Evolutionary conservation across 2,797 vertebrate genomes (phyloP).

Genomic region (Labeo calbasu): DNA sequence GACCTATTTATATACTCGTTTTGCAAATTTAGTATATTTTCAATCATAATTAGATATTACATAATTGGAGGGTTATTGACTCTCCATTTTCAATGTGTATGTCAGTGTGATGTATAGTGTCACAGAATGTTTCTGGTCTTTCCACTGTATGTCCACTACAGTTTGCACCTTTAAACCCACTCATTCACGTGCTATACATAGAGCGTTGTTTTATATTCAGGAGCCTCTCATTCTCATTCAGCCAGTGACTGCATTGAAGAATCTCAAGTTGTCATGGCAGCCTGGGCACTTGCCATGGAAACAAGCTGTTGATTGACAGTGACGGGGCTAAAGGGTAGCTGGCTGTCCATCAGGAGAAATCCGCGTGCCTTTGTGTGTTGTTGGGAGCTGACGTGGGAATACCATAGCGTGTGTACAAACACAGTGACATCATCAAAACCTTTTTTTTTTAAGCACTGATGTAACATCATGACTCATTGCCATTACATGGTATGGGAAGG

Average conservation of each 20-base stretch:
- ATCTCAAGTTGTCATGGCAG: constrained; percentile 63
- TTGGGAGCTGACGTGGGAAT: constrained; percentile 54
- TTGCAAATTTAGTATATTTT: not conserved
- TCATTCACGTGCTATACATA: constrained; percentile 1
- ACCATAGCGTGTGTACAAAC: constrained; percentile 26
- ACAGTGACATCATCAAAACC: not conserved
- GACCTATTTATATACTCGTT: not conserved
- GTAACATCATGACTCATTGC: not conserved
- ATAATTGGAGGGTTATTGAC: not conserved
- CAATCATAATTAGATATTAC: not conserved
- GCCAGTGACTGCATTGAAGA: constrained; percentile 55
- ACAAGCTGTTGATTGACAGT: constrained; percentile 60
- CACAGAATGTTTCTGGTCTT: not conserved
- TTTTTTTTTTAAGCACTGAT: not conserved
- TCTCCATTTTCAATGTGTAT: not conserved
- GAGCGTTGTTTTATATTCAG: constrained; percentile 4
- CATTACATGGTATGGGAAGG: not conserved
- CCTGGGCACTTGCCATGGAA: constrained; percentile 56
- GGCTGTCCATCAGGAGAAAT: constrained; percentile 60
- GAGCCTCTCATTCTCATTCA: constrained; percentile 51
- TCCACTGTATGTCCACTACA: not conserved
- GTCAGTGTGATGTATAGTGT: not conserved
- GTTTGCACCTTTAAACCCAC: not conserved
- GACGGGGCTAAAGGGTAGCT: constrained; percentile 59
- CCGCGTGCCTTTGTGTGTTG: not conserved